phyloP scores from a whole-genome alignment of 2,797 vertebrate species.

The Halcyon chelicuti region DNA sequence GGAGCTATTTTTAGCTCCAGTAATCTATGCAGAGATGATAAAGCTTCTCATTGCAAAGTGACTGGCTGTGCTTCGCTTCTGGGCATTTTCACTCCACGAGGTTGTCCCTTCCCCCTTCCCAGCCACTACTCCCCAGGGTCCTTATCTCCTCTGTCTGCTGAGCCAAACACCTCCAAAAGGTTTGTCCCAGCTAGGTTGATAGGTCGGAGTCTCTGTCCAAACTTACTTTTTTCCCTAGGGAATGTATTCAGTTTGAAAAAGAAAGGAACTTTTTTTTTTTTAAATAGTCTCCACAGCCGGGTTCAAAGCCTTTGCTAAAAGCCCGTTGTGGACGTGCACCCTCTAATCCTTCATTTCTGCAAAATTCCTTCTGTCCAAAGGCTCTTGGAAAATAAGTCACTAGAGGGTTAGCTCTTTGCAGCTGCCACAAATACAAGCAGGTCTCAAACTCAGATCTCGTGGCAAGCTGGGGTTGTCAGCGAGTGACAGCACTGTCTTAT shows the following conservation, averaged over 20 bases:
- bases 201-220: background rate
- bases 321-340: background rate
- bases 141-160: constrained; percentile 42
- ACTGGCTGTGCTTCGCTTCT: constrained; percentile 66
- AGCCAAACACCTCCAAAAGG: background rate
- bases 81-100: constrained; percentile 72
- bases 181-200: background rate
- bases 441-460: background rate
- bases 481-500: background rate
- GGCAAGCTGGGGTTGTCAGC: background rate
- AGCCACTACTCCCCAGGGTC: background rate
- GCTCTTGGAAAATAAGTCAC: background rate
- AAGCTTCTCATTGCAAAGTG: constrained; percentile 72
- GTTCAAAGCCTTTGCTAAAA: background rate
- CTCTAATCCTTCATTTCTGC: background rate
- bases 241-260: background rate
- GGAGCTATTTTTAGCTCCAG: constrained; percentile 75
- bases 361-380: background rate
- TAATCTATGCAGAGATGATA: constrained; percentile 79
- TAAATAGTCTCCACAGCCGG: background rate
- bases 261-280: background rate
- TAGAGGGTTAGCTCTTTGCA: background rate
- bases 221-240: background rate
- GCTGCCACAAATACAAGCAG: background rate
- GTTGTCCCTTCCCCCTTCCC: background rate